Evolutionary conservation across 2,113 vertebrate genomes (phyloP), one percentile per base, ranked within the genome.

Genomic region (Corynorhinus townsendii): DNA sequence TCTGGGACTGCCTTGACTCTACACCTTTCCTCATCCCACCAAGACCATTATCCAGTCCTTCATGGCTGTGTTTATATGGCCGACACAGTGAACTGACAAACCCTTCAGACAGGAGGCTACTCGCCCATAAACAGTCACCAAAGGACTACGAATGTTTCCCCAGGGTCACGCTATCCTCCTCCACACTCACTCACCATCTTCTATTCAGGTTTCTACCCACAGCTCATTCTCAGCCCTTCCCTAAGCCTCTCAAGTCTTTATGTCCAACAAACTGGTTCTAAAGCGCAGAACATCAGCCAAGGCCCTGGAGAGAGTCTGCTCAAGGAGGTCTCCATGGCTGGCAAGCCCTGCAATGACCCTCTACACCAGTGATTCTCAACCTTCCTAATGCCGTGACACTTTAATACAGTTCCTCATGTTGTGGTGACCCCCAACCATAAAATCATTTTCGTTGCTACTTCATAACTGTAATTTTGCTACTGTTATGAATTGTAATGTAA

Each of bases 271-370:
- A 26, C 52, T 47, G 19, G 19, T 45, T 85, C 15, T 16, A 33
- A 56, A 40, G 20, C 47, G 56, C 45, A 11, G 16, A 11, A 11
- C 7, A n/a, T 54, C 35, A 7, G 40, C 66, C 26, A 2, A 24
- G 28, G 30, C 47, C 45, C 47, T 11, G 62, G 47, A 5, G 10
- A 33, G 11, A 11, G 19, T 28, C 84, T 11, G 33, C 71, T 83
- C 12, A 2, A 35, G 17, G 12, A 26, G 1, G 2, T 6, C 9
- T 66, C 54, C 5, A 5, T 0, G 33, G 30, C 17, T 2, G 7
- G 40, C 73, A 76, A 62, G n/a, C 26, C 43, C 24, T 3, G 19
- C 5, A 7, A 9, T 64, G 45, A 4, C 33, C 38, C n/a, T 47
- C 35, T 5, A 54, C 4, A n/a, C 20, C 24, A 52, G 49, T 16